Evolutionary conservation across 2,888 invertebrate genomes (phyloP), one percentile per base, ranked within the genome.

Genomic region (Byasa hedistus): DNA sequence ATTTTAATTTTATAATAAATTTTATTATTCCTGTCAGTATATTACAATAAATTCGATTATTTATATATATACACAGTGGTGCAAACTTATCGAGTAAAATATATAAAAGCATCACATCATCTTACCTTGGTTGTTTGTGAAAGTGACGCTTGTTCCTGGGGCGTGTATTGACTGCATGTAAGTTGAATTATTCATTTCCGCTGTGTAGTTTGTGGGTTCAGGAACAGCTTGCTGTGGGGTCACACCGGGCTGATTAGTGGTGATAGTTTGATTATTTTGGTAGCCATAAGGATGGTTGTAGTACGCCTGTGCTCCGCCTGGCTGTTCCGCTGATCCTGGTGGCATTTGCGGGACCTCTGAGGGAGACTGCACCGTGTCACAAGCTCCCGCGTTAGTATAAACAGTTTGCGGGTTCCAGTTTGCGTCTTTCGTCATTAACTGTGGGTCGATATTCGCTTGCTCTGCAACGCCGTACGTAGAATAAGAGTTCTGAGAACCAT

Each of bases 401-500:
- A 85, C 80, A 0, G 84, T 82, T 17, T 83, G 84, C 1, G 77
- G 75, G 64, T 80, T 75, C 81, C 79, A 83, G 72, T 82, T 84
- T 61, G 75, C 73, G 57, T 83, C 81, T 71, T 86, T 84, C 1
- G 71, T 72, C 24, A 71, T 63, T 10, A 76, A 64, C 65, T 85
- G 83, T 69, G 81, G 69, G 68, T 82, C 80, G 51, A 79, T 65
- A 75, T 72, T 83, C 22, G 75, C 66, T 69, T 82, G 85, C 17
- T 73, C 76, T 3, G 72, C 66, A 44, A 70, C 77, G 22, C 73
- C 78, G 58, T 82, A 81, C 7, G 75, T 77, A 2, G 75, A 70
- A 48, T 78, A 86, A 1, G 87, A 79, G 32, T 91, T 90, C 75
- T 94, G 93, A 67, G 94, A 94, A 0, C 94, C 94, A 62, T 94